phyloP scores from a whole-genome alignment of 2,797 vertebrate species.

The Paedocypris micromegethes region DNA sequence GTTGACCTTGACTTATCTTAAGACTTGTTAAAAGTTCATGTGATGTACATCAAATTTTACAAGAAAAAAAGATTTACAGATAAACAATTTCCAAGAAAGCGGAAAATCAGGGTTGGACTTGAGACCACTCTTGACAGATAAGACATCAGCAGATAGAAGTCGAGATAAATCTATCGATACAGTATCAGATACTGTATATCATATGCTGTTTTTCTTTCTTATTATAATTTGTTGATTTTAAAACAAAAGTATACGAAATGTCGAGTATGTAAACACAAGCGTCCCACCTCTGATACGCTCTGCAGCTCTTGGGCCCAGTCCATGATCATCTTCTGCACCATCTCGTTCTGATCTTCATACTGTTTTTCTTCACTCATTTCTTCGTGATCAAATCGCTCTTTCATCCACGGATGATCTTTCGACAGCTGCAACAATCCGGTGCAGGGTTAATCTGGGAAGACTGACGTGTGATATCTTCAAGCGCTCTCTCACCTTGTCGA shows the following conservation, averaged over 20 bases:
- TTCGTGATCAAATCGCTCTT: conserved; percentile 27
- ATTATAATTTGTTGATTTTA: no score
- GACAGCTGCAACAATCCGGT: conserved; percentile 47
- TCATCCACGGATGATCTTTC: conserved; percentile 42
- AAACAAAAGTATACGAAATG: no score
- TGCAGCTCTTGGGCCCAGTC: conserved; percentile 72
- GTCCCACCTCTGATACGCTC: conserved; percentile 60
- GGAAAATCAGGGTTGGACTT: not conserved
- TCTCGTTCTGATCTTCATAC: conserved; percentile 30
- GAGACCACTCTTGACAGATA: not conserved
- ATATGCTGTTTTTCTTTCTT: no score
- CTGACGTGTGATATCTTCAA: not conserved
- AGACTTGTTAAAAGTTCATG: not conserved
- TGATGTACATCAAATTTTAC: conserved; percentile 7
- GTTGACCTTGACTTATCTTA: no score
- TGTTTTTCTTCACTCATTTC: conserved; percentile 20
- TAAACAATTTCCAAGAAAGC: conserved; percentile 8
- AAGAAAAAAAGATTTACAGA: conserved; percentile 1
- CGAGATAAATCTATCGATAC: no score
- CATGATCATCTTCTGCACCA: conserved; percentile 55
- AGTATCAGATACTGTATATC: no score
- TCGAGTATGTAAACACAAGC: not conserved
- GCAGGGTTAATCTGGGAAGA: no score
- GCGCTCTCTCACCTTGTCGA: conserved; percentile 55
- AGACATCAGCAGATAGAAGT: not conserved